Evolutionary conservation across 1,140 invertebrate species (phyloP), one percentile per base, ranked within the genome.

Genomic region (Drosophila pallidifrons): DNA sequence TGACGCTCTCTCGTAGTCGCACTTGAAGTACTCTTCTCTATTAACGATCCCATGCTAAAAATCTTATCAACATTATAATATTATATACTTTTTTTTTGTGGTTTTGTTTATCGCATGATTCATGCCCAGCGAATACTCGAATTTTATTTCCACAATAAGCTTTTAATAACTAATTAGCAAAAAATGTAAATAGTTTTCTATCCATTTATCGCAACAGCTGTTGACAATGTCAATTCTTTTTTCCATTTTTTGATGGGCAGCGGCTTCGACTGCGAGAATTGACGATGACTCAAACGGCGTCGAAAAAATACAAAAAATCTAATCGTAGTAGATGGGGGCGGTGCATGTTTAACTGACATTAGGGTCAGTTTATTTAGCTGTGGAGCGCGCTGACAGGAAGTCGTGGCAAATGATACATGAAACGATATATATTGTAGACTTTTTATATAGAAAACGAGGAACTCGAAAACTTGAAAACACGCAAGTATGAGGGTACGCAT

Each of bases 261-360:
- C 8, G 7, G 7, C 35, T 30, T 46, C 35, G n/a, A 30, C 7
- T 20, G 20, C 25, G 32, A 51, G n/a, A 51, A 60, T 61, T 60
- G 82, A 82, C 88, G 82, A 88, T 86, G 82, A 86, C 72, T 87
- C 82, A 87, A 82, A 25, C 20, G 20, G 20, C 72, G 30, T 32
- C 54, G 41, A 47, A 78, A 68, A 49, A 28, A 52, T 28, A 52
- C 11, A 8, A 38, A 8, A 7, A 35, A 30, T 3, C 13, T 55
- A 38, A 10, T 38, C 32, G 15, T 55, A 58, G 60, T 49, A 63
- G 77, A 72, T 59, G 74, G 67, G 61, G 67, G 35, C 28, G 52
- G 47, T 82, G 83, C 83, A 87, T 87, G 83, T 89, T 82, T 41
- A 61, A 81, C 54, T 77, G 77, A 72, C 83, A 89, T 87, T 87